A percentile compares a stretch with the other conserved stretches of the same genome.
Conservation (phyloP, 2,888 invertebrate species). For the Zygothrica quintamaculata region DNA sequence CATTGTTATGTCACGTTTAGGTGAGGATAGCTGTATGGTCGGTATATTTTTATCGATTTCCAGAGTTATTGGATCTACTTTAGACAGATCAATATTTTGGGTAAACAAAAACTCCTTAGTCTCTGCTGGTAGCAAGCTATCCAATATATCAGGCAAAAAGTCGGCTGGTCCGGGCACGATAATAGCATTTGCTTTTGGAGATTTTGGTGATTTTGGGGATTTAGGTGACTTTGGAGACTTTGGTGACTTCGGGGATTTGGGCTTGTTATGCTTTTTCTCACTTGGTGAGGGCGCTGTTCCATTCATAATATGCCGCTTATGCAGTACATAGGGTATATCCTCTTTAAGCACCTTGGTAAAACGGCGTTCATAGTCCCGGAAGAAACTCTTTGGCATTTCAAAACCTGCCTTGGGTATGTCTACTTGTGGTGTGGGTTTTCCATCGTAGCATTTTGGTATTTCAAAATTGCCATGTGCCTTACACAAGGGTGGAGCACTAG, state of each 20-base stretch:
- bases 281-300: slow-evolving; percentile 89
- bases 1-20: slow-evolving; percentile 89
- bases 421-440: slow-evolving; percentile 69
- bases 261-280: slow-evolving; percentile 85
- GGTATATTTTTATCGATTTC: slow-evolving; percentile 88
- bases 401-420: slow-evolving; percentile 88
- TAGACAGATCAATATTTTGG: slow-evolving; percentile 90
- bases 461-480: slow-evolving; percentile 90
- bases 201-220: slow-evolving; percentile 86
- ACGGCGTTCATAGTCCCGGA: slow-evolving; percentile 88
- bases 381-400: slow-evolving; percentile 90
- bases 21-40: slow-evolving; percentile 87
- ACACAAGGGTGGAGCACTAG: slow-evolving; percentile 89
- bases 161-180: slow-evolving; percentile 69
- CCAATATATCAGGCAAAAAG: slow-evolving; percentile 86
- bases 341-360: slow-evolving; percentile 85
- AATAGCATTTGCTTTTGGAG: slow-evolving; percentile 78
- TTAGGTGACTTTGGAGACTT: slow-evolving; percentile 88
- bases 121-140: slow-evolving; percentile 85
- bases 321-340: slow-evolving; percentile 93
- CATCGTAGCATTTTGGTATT: slow-evolving; percentile 86
- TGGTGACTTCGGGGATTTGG: slow-evolving; percentile 88
- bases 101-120: slow-evolving; percentile 89
- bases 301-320: slow-evolving; percentile 94
- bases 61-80: slow-evolving; percentile 89